These are phyloP conservation scores for Toxotes lorentzi DNA, from an alignment of 2,797 vertebrate genomes.

Conservation along the genomic window DNA sequence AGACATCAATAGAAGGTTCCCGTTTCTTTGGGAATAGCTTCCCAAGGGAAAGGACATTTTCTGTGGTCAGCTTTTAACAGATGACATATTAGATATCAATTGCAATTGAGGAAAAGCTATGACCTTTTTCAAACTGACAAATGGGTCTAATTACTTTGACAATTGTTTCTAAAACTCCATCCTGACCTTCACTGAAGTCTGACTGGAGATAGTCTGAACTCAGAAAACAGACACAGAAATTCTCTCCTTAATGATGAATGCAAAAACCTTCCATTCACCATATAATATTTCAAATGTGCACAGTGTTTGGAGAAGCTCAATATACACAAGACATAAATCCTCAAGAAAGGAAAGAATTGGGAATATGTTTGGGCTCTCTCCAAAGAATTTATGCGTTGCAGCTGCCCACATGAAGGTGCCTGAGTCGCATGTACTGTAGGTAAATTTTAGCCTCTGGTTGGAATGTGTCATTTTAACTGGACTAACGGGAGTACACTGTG, in stretches of 20 bases:
- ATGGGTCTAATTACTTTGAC: constrained; percentile 8
- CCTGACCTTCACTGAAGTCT: neutral
- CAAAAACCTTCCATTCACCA: constrained; percentile 31
- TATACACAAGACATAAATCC: constrained; percentile 61
- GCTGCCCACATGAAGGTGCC: constrained; percentile 57
- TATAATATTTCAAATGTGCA: constrained; percentile 38
- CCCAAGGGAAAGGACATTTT: constrained; percentile 63
- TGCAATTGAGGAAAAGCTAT: constrained; percentile 63
- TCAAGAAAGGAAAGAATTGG: constrained; percentile 49
- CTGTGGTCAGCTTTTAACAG: constrained; percentile 52
- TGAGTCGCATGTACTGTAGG: constrained; percentile 29
- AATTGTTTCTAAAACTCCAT: constrained; percentile 18
- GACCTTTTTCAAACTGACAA: constrained; percentile 45
- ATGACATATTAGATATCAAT: constrained; percentile 68
- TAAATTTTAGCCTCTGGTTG: constrained; percentile 49
- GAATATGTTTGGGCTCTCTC: constrained; percentile 52
- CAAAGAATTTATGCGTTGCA: constrained; percentile 64
- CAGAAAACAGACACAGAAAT: constrained; percentile 7
- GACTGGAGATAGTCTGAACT: constrained; percentile 13
- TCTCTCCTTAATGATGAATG: neutral
- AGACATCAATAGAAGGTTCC: constrained; percentile 69
- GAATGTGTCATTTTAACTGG: constrained; percentile 58
- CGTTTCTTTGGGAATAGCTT: constrained; percentile 62
- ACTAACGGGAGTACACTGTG: constrained; percentile 35
- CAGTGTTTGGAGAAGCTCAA: constrained; percentile 34